phyloP scores from a whole-genome alignment of 1,140 invertebrate genomes.

The Armadillidium nasatum region DNA sequence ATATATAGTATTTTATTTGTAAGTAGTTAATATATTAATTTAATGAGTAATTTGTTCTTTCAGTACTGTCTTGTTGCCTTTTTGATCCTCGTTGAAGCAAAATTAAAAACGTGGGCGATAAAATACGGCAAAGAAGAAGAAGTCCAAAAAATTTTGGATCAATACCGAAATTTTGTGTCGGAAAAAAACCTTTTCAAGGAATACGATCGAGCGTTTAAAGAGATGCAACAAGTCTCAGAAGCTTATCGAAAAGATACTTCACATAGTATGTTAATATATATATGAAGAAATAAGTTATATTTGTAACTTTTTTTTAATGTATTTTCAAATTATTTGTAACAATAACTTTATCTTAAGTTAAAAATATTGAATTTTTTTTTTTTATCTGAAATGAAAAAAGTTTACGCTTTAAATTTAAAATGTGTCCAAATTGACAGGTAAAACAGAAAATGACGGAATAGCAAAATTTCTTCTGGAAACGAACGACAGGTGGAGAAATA shows the following conservation, averaged over 20 bases:
- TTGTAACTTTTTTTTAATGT: neutral
- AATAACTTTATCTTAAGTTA: too few species aligned
- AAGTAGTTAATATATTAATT: constrained; percentile 43
- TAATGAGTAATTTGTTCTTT: too few species aligned
- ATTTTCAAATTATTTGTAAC: too few species aligned
- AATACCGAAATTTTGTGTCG: constrained; percentile 87
- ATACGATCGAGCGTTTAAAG: constrained; percentile 84
- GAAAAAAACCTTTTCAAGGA: constrained; percentile 88
- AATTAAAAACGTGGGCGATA: constrained; percentile 78
- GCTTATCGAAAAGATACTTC: constrained; percentile 82
- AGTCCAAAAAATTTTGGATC: constrained; percentile 74
- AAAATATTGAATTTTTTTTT: too few species aligned
- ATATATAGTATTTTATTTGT: too few species aligned
- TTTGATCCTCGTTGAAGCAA: constrained; percentile 79
- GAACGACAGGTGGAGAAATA: constrained; percentile 78
- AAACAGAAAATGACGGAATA: constrained; percentile 68
- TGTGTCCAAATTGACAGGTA: constrained; percentile 59
- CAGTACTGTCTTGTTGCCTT: constrained; percentile 83
- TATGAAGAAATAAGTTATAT: too few species aligned
- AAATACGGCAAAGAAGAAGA: constrained; percentile 81
- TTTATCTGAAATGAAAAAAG: too few species aligned
- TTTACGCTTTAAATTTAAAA: too few species aligned
- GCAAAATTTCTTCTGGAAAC: constrained; percentile 81
- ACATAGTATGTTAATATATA: constrained; percentile 60
- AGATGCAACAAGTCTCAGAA: constrained; percentile 85